These are phyloP conservation scores for Chloroceryle inda DNA, from an alignment of 2,797 vertebrate species.

Conservation along the genomic window DNA sequence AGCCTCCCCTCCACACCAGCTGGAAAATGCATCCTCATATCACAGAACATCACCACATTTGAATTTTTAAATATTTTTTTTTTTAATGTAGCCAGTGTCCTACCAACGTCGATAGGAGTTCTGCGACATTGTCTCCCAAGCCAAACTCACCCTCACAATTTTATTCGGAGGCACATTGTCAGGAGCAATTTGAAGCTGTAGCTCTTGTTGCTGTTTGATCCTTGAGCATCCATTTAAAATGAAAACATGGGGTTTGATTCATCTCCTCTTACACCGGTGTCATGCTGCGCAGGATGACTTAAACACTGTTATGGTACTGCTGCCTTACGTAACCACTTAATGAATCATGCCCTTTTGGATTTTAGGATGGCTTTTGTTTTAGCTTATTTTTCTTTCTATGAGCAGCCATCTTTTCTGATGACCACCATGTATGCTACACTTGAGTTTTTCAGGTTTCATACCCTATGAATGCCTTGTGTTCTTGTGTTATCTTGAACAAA, in stretches of 20 bases:
- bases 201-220: neutral
- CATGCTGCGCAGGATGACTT: neutral
- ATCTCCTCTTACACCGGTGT: neutral
- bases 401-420: neutral
- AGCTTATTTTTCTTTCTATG: neutral
- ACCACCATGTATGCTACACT: accelerated
- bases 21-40: accelerated
- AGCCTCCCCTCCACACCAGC: neutral
- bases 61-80: neutral
- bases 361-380: neutral
- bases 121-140: neutral
- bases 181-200: accelerated
- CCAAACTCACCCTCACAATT: neutral
- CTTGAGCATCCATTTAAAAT: neutral
- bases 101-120: neutral
- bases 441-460: neutral
- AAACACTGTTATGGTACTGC: neutral
- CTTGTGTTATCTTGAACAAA: neutral
- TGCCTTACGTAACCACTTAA: neutral
- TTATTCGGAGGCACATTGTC: neutral
- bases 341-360: neutral
- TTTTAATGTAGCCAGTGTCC: neutral
- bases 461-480: neutral
- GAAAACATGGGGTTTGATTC: neutral
- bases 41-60: neutral